These are phyloP conservation scores for Menura novaehollandiae DNA, from an alignment of 2,113 vertebrate genomes.

Conservation along the genomic window DNA sequence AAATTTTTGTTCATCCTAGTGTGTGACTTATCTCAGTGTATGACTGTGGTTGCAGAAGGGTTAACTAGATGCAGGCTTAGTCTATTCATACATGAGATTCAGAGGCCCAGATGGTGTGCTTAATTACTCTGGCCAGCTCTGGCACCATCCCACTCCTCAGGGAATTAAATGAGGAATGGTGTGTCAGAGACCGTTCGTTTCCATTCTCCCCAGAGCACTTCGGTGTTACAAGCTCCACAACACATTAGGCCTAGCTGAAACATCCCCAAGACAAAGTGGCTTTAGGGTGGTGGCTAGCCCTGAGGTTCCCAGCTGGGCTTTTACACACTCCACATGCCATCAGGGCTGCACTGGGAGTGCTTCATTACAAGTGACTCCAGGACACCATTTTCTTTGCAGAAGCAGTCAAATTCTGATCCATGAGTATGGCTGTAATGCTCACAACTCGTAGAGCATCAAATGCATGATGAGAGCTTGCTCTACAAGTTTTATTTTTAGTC, in stretches of 20 bases:
- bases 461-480: neutral
- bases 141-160: neutral
- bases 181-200: conserved; percentile 19
- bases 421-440: neutral
- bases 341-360: neutral
- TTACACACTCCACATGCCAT: rapidly evolving
- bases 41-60: neutral
- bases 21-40: neutral
- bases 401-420: neutral
- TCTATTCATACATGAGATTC: neutral
- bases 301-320: neutral
- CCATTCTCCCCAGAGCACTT: neutral
- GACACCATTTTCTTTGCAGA: neutral
- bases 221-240: neutral
- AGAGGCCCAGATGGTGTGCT: conserved; percentile 41
- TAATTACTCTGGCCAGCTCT: conserved; percentile 32
- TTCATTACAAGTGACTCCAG: neutral
- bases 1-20: neutral
- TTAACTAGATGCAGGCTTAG: neutral
- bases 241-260: neutral
- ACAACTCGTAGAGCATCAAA: neutral
- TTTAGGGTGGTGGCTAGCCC: neutral
- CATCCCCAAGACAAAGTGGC: neutral
- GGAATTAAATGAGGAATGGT: conserved; percentile 53
- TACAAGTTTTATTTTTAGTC: neutral